phyloP scores from a whole-genome alignment of 2,888 invertebrate genomes.

The Drosophila anceps region DNA sequence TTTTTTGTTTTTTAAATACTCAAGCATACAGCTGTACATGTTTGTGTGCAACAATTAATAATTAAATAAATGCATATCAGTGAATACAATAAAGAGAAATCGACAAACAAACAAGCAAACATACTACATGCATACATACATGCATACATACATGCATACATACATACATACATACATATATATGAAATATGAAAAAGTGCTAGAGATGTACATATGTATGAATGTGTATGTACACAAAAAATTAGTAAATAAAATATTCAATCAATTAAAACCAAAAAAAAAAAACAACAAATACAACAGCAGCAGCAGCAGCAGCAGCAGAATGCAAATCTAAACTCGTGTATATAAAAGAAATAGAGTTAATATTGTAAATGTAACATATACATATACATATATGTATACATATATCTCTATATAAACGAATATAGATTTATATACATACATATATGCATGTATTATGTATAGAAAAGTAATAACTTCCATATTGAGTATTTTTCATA shows the following conservation, averaged over 20 bases:
- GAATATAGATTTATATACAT: constrained; percentile 23
- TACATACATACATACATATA: too few relatives aligned
- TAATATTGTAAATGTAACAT: constrained; percentile 58
- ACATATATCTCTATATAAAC: constrained; percentile 28
- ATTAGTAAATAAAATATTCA: constrained; percentile 59
- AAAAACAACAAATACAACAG: neutral
- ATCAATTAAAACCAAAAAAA: constrained; percentile 47
- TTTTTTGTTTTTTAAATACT: constrained; percentile 14
- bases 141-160: constrained; percentile 13
- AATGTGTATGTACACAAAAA: constrained; percentile 36
- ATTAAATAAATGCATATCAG: constrained; percentile 74
- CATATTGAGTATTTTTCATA: constrained; percentile 76
- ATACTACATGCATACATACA: constrained; percentile 19
- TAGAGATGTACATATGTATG: constrained; percentile 35
- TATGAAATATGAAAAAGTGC: constrained; percentile 42
- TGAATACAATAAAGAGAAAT: constrained; percentile 64
- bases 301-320: too few relatives aligned
- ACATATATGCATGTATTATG: constrained; percentile 42
- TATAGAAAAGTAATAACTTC: constrained; percentile 66
- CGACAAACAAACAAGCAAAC: constrained; percentile 11
- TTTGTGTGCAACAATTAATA: constrained; percentile 52
- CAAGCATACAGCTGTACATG: neutral
- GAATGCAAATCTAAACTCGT: constrained; percentile 33
- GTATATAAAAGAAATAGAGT: constrained; percentile 61
- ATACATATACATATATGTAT: constrained; percentile 30